These are phyloP conservation scores for Pachyuromys duprasi DNA, from an alignment of 2,797 vertebrate species.

Conservation along the genomic window DNA sequence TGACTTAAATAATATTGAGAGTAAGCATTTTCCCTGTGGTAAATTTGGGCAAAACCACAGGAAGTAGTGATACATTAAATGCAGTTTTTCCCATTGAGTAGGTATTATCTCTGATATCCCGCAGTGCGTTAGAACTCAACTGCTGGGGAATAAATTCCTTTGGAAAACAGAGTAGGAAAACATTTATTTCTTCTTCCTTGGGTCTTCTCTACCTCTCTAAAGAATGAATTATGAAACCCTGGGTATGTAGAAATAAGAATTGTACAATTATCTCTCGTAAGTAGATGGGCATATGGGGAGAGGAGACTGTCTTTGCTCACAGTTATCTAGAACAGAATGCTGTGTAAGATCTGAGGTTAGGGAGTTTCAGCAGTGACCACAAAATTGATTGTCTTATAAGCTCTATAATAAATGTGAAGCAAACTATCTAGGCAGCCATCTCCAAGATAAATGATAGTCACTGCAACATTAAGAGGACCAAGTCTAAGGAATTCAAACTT, in stretches of 20 bases:
- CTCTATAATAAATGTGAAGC: not conserved
- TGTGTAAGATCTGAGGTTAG: not conserved
- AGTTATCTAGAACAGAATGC: not conserved
- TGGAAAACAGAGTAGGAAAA: not conserved
- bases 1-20: constrained; percentile 67
- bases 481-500: constrained; percentile 15
- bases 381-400: not conserved
- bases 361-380: not conserved
- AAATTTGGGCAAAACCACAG: constrained; percentile 63
- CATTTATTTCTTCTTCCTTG: not conserved
- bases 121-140: not conserved
- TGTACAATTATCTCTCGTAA: constrained; percentile 22
- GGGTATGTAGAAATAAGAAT: not conserved
- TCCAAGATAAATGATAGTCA: constrained; percentile 14
- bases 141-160: not conserved
- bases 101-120: constrained; percentile 5
- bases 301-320: not conserved
- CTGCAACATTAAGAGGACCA: not conserved
- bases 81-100: constrained; percentile 24
- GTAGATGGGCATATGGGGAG: not conserved
- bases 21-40: constrained; percentile 68
- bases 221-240: not conserved
- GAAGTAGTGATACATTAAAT: constrained; percentile 60
- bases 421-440: not conserved
- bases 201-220: not conserved